Evolutionary conservation across 2,113 vertebrate species (phyloP).

Genomic region (Cololabis saira): DNA sequence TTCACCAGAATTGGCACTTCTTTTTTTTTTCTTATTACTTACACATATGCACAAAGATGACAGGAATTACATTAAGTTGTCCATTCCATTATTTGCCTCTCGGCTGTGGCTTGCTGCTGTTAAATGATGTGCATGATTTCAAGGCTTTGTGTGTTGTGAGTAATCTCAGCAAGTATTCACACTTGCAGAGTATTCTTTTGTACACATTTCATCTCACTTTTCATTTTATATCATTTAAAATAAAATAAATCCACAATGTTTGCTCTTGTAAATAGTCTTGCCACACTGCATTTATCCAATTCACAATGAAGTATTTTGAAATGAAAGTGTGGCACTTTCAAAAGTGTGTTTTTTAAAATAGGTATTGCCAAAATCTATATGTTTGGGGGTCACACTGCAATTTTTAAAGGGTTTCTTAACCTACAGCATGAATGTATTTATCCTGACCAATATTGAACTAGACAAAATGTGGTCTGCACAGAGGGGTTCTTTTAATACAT

Average conservation of each 20-base stretch:
- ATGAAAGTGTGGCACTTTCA: too few species aligned
- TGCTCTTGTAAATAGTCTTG: background rate
- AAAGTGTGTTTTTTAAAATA: too few species aligned
- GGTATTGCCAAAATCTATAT: too few species aligned
- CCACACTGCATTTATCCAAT: background rate
- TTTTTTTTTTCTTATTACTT: slow-evolving; percentile 40
- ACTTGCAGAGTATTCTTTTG: slow-evolving; percentile 28
- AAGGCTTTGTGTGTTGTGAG: slow-evolving; percentile 21
- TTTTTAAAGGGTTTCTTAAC: too few species aligned
- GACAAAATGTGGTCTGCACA: too few species aligned
- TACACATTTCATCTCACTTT: slow-evolving; percentile 23
- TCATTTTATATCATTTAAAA: slow-evolving; percentile 7
- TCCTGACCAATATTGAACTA: too few species aligned
- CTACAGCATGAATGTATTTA: too few species aligned
- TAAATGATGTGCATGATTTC: slow-evolving; percentile 24
- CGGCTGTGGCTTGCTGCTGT: slow-evolving; percentile 21
- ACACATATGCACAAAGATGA: slow-evolving; percentile 46
- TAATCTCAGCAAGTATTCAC: slow-evolving; percentile 1
- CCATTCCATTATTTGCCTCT: slow-evolving; percentile 34
- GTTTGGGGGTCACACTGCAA: too few species aligned
- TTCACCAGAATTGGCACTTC: slow-evolving; percentile 57
- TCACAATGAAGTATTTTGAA: too few species aligned
- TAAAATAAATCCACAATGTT: background rate
- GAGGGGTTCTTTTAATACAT: too few species aligned
- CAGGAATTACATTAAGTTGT: slow-evolving; percentile 58